Conservation (phyloP, 2,888 invertebrate species). For the Acanthoscelides obtectus region DNA sequence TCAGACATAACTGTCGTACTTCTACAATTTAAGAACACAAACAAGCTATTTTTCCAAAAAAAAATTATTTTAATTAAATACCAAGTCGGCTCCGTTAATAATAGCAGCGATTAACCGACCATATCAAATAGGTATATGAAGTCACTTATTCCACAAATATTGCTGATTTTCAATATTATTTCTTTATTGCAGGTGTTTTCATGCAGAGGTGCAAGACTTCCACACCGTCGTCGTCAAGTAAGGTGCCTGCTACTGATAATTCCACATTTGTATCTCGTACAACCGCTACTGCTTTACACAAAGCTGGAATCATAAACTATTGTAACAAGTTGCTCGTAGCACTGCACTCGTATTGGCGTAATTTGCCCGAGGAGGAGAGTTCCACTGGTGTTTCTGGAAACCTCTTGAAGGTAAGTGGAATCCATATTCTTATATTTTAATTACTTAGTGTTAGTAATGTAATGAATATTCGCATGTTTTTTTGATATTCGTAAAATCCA, state of each 20-base stretch:
- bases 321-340: conserved; percentile 68
- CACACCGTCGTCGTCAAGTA: conserved; percentile 32
- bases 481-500: too few relatives aligned
- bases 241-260: conserved; percentile 42
- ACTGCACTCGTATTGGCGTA: conserved; percentile 70
- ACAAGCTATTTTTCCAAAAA: too few relatives aligned
- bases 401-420: conserved; percentile 57
- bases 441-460: too few relatives aligned
- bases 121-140: too few relatives aligned
- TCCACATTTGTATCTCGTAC: conserved; percentile 61
- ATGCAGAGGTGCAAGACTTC: conserved; percentile 70
- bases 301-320: conserved; percentile 67
- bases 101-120: too few relatives aligned
- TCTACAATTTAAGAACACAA: too few relatives aligned
- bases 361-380: conserved; percentile 46
- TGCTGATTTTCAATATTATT: neutral
- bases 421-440: too few relatives aligned
- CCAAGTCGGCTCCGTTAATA: too few relatives aligned
- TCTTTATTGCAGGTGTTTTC: conserved; percentile 55
- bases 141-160: too few relatives aligned
- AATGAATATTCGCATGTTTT: too few relatives aligned
- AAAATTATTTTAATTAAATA: too few relatives aligned
- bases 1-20: too few relatives aligned
- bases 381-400: conserved; percentile 53
- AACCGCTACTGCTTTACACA: conserved; percentile 65